A percentile compares a stretch with the other conserved stretches of the same genome.
These are phyloP conservation scores for Epirrhoe alternata DNA, from an alignment of 2,888 invertebrate species.

Conservation along the genomic window DNA sequence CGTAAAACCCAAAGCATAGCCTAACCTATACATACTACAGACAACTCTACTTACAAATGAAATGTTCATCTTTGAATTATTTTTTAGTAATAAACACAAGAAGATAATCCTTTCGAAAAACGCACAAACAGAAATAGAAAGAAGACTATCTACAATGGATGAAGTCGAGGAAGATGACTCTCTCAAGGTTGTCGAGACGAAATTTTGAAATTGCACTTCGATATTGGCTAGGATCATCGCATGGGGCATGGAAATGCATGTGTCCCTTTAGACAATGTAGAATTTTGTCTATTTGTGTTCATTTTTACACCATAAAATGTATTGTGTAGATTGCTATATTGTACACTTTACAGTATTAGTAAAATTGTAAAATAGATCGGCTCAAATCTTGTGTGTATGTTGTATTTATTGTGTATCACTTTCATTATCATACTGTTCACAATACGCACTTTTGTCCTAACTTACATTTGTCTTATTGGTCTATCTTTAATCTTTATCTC, in stretches of 20 bases:
- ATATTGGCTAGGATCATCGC: constrained; percentile 7
- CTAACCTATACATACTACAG: no score
- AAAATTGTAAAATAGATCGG: constrained; percentile 15
- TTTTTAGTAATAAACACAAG: constrained; percentile 86
- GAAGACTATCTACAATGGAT: constrained; percentile 93
- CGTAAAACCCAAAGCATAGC: no score
- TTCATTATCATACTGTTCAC: neutral
- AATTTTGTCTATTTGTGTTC: constrained; percentile 17
- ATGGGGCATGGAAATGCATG: constrained; percentile 29
- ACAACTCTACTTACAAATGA: no score
- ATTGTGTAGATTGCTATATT: neutral
- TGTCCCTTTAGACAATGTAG: constrained; percentile 27
- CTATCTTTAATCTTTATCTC: neutral
- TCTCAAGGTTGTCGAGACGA: constrained; percentile 79
- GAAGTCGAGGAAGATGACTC: constrained; percentile 93
- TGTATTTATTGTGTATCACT: neutral
- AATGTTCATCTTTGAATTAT: no score
- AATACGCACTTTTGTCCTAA: neutral
- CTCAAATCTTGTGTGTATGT: constrained; percentile 6
- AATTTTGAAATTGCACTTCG: constrained; percentile 64
- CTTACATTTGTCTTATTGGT: neutral
- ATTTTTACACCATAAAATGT: constrained; percentile 3
- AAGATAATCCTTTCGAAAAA: constrained; percentile 88
- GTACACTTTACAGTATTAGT: neutral
- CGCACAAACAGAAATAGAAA: constrained; percentile 85